Evolutionary conservation across 2,113 vertebrate species (phyloP), one percentile per base, ranked within the genome.

Genomic region (Corythornis cristatus): DNA sequence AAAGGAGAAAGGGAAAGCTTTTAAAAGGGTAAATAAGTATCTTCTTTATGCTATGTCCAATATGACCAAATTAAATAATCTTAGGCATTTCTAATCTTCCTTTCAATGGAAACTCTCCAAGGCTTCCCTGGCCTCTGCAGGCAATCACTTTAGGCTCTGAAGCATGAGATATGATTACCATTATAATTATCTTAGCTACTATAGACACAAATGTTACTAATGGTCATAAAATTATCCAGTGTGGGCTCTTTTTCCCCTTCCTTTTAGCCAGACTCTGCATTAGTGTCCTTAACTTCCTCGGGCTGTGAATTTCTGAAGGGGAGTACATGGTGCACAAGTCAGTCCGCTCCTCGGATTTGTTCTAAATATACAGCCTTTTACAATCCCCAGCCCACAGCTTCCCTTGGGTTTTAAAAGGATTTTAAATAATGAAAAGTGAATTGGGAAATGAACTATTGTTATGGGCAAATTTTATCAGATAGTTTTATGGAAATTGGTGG

Each of bases 391-490:
- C 85, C 89, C 70, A 84, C 54, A 93, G 77, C 77, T 87, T 96
- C 83, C 71, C 85, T 80, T 88, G 58, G 85, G 62, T 89, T 96
- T 93, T 71, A 84, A 88, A 93, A 93, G 82, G 66, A 93, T 88
- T 93, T 93, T 6, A 3, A 93, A 91, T 91, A 91, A 94, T 91
- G 88, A 82, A 88, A 93, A 90, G 60, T 72, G 88, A 94, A 90
- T 88, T 91, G 88, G 81, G 68, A 96, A 96, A 97, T 94, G 76
- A 95, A 95, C 93, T 96, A 96, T 96, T 96, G 91, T 95, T 96
- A 94, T 20, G 76, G 45, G 73, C 71, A 79, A 85, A 93, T 96
- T 94, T 96, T 95, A 96, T 94, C 93, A 95, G 93, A 95, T 94
- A 86, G 72, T 93, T 92, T 90, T 76, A 93, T 94, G 94, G 91